Base-by-base conservation (phyloP, 2,797 vertebrate genomes). In the Orientallactaga sibirica region DNA sequence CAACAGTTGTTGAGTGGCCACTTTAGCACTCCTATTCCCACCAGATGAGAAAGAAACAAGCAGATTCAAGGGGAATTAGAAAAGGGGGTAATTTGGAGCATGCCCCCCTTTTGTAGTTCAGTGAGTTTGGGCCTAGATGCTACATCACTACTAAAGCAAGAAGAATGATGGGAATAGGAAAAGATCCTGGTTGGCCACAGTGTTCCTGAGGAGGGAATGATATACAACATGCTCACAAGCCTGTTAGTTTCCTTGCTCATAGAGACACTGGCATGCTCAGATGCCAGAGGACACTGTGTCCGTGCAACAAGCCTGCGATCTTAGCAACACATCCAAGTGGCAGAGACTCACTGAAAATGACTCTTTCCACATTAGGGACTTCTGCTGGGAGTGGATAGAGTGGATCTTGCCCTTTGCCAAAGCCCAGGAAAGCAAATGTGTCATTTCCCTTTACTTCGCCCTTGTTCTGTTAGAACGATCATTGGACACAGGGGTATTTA, bases 361-460 rank as follows among this genome's bases (percentile, higher is more conserved):
- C 79, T 90, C 75, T 94, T 62, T 95, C 74, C 95, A 77, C 78
- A 29, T 88, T 84, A 67, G 90, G 89, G 83, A 73, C 90, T 85
- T 92, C 70, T 73, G 10, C 41, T 97, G 95, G 85, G 70, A 86
- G 75, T 58, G 85, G 52, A 37, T 70, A 92, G 86, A 73, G 80
- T 66, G 61, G 80, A 77, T 16, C 43, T 87, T 90, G 87, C 90
- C 74, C 80, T 92, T 82, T 91, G 92, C 92, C 93, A 95, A 92
- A 37, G 52, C 20, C 18, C 62, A 29, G 92, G 68, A 43, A 90
- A 77, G 20, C 27, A 14, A 1, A 1, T 29, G 24, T 77, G 2
- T 58, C 14, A 55, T 70, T 92, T 85, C 37, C 62, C 90, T 61
- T 52, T 24, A 58, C 71, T 73, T 19, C 29, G 64, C 52, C 81